Conservation (phyloP, 2,797 vertebrate species). For the Galaxias olidus region DNA sequence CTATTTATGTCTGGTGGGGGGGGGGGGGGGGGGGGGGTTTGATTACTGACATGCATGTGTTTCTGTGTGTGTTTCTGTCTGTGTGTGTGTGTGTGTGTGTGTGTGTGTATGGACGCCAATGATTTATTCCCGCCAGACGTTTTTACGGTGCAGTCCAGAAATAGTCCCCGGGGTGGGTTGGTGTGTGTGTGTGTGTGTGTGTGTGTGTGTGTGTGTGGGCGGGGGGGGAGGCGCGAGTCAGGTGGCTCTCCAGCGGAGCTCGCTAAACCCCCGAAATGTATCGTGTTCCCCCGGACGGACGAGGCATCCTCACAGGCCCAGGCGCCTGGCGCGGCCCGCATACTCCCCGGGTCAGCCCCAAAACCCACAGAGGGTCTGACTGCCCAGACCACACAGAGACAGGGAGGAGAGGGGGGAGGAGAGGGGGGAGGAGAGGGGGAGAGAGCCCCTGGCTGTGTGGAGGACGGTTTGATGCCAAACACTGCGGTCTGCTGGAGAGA, state of each 20-base stretch:
- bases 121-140: constrained; percentile 40
- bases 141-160: constrained; percentile 53
- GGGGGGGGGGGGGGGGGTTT: constrained; percentile 13
- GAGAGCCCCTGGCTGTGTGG: constrained; percentile 17
- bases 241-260: constrained; percentile 36
- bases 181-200: constrained; percentile 12
- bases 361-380: constrained; percentile 47
- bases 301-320: neutral
- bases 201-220: neutral
- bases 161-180: constrained; percentile 62
- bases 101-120: too few species aligned
- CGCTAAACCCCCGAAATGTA: constrained; percentile 52
- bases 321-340: constrained; percentile 7
- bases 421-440: constrained; percentile 29
- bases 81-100: constrained; percentile 19
- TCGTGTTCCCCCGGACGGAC: constrained; percentile 47
- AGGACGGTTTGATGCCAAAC: constrained; percentile 28
- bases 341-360: constrained; percentile 54
- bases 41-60: constrained; percentile 16
- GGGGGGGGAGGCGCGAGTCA: constrained; percentile 9
- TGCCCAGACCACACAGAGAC: constrained; percentile 65
- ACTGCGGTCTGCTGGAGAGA: constrained; percentile 28
- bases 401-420: constrained; percentile 8
- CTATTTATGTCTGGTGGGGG: constrained; percentile 7
- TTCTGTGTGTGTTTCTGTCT: constrained; percentile 3